Conservation (phyloP, 2,113 vertebrate species). For the Zingel zingel region DNA sequence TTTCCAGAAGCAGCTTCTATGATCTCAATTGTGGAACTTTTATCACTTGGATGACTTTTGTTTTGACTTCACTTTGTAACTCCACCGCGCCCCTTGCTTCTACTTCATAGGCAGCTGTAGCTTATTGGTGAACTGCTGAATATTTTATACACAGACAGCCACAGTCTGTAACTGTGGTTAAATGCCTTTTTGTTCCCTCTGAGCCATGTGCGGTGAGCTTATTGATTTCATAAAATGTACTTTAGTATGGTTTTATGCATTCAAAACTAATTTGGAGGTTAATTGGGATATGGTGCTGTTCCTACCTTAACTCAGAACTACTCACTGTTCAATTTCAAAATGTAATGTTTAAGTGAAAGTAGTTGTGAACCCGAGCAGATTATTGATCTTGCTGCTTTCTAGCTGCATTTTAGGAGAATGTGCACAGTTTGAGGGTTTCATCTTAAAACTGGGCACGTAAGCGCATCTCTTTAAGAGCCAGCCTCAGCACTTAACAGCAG, state of each 20-base stretch:
- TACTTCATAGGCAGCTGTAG: constrained; percentile 17
- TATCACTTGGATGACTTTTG: constrained; percentile 23
- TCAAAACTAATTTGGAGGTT: constrained; percentile 1
- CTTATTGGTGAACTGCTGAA: constrained; percentile 61
- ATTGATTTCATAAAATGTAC: constrained; percentile 56
- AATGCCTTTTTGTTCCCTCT: constrained; percentile 44
- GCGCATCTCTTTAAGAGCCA: constrained; percentile 20
- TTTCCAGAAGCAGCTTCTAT: constrained; percentile 38
- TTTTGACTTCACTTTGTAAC: constrained; percentile 22
- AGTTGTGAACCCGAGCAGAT: not conserved
- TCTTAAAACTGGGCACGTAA: constrained; percentile 5
- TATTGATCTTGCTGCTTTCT: not conserved
- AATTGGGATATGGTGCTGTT: not conserved
- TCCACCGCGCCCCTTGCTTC: not conserved
- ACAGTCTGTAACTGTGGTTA: constrained; percentile 68
- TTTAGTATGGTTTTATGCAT: constrained; percentile 13
- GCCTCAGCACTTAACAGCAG: constrained; percentile 22
- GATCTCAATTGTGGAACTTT: constrained; percentile 35
- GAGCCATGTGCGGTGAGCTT: constrained; percentile 24
- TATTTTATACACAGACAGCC: constrained; percentile 67
- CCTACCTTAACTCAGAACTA: not conserved
- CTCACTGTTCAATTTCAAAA: not conserved
- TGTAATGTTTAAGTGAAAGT: not conserved
- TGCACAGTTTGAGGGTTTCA: constrained; percentile 22
- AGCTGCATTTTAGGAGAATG: constrained; percentile 13